Evolutionary conservation across 2,888 invertebrate genomes (phyloP).

Genomic region (Diplazon laetatorius): DNA sequence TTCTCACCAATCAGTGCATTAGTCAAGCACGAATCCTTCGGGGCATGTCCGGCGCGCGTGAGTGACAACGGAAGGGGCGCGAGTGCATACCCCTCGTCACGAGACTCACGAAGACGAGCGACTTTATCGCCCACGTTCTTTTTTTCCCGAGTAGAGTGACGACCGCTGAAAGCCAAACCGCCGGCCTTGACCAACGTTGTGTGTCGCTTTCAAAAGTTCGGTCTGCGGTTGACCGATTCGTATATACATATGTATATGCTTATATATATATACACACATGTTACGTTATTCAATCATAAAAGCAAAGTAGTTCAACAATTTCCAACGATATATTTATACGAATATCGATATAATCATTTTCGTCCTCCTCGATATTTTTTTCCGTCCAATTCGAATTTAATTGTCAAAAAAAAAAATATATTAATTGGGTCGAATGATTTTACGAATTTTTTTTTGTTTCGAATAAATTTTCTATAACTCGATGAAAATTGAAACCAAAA

Average conservation of each 20-base stretch:
- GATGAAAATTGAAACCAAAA: not conserved
- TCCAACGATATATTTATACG: too few relatives aligned
- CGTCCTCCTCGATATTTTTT: too few relatives aligned
- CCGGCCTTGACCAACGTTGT: slow-evolving; percentile 4
- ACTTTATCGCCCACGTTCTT: not conserved
- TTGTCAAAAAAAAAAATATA: too few relatives aligned
- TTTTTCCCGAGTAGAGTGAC: not conserved
- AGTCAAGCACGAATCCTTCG: slow-evolving; percentile 63
- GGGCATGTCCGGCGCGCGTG: slow-evolving; percentile 56
- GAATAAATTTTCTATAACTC: not conserved
- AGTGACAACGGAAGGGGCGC: slow-evolving; percentile 32
- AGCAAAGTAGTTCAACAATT: too few relatives aligned
- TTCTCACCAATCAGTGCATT: slow-evolving; percentile 63
- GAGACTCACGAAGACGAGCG: not conserved
- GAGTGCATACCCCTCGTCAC: slow-evolving; percentile 46
- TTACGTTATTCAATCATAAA: too few relatives aligned
- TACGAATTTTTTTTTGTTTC: too few relatives aligned
- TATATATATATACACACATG: too few relatives aligned
- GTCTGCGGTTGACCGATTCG: slow-evolving; percentile 4
- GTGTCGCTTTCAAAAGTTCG: not conserved
- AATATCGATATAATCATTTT: too few relatives aligned
- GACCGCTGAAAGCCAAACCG: not conserved
- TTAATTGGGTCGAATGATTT: too few relatives aligned
- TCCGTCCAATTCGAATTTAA: too few relatives aligned
- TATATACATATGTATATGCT: too few relatives aligned